A percentile compares a stretch with the other conserved stretches of the same genome.
Evolutionary conservation across 1,140 invertebrate species (phyloP).

Genomic region (Venturia canescens): DNA sequence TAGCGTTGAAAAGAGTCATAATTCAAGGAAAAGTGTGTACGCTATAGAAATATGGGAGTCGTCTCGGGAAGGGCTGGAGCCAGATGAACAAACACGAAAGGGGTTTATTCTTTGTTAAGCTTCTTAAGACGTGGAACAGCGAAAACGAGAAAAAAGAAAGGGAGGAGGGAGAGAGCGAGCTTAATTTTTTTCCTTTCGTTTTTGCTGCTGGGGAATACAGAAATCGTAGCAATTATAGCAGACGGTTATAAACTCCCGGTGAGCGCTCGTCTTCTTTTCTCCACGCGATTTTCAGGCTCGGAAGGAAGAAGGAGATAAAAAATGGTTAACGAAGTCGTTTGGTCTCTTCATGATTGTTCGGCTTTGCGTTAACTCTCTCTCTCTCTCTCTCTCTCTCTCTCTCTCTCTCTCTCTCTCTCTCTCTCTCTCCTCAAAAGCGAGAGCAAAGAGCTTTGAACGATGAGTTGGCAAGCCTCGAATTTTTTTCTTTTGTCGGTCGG

Average conservation of each 20-base stretch:
- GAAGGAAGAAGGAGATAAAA: background rate
- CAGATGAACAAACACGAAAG: slow-evolving; percentile 9
- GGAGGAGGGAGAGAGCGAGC: background rate
- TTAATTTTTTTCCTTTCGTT: slow-evolving; percentile 1
- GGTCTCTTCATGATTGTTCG: background rate
- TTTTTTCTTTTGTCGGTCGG: too few species aligned
- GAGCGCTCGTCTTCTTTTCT: background rate
- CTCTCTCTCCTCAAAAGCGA: too few species aligned
- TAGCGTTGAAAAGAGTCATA: slow-evolving; percentile 1
- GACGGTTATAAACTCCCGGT: background rate
- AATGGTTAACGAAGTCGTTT: slow-evolving; percentile 14
- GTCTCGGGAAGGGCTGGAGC: background rate
- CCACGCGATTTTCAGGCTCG: background rate
- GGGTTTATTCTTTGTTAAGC: slow-evolving; percentile 22
- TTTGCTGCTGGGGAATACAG: background rate
- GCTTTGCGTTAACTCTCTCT: too few species aligned
- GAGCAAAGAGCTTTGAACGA: too few species aligned
- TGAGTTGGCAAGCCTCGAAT: too few species aligned
- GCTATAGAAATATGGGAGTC: background rate
- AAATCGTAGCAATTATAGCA: background rate
- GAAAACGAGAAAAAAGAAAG: background rate
- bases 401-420: too few species aligned
- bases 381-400: too few species aligned
- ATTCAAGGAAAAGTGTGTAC: background rate
- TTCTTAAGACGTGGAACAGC: slow-evolving; percentile 16